A percentile compares a stretch with the other conserved stretches of the same genome.
These are phyloP conservation scores for Progne subis DNA, from an alignment of 2,113 vertebrate species.

Conservation along the genomic window DNA sequence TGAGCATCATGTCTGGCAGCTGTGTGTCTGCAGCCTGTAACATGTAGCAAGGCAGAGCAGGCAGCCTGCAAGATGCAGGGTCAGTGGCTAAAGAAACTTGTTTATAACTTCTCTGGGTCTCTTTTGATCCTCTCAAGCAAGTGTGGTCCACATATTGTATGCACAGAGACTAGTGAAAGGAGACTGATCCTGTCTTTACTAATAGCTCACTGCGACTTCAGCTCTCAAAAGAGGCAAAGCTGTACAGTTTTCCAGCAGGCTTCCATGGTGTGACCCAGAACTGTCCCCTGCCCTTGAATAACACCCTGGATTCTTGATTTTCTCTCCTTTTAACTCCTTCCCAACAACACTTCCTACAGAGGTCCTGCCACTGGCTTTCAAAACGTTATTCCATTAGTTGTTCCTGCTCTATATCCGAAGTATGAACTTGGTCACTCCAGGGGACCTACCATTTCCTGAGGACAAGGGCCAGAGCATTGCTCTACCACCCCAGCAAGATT, in stretches of 20 bases:
- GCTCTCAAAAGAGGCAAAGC: not conserved
- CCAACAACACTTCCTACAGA: not conserved
- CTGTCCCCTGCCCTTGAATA: not conserved
- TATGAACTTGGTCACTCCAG: rapidly evolving
- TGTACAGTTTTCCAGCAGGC: not conserved
- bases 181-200: not conserved
- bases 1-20: not conserved
- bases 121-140: not conserved
- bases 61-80: not conserved
- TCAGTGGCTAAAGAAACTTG: not conserved
- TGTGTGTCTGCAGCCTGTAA: not conserved
- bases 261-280: not conserved
- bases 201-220: not conserved
- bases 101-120: not conserved
- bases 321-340: conserved; percentile 1
- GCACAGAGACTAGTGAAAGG: not conserved
- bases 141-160: not conserved
- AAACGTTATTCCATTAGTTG: not conserved
- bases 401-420: not conserved
- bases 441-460: not conserved
- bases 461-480: not conserved
- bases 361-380: not conserved
- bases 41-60: not conserved
- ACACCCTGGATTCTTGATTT: not conserved
- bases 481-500: not conserved